Conservation (phyloP, 2,888 invertebrate genomes). For the Oithona nana region DNA sequence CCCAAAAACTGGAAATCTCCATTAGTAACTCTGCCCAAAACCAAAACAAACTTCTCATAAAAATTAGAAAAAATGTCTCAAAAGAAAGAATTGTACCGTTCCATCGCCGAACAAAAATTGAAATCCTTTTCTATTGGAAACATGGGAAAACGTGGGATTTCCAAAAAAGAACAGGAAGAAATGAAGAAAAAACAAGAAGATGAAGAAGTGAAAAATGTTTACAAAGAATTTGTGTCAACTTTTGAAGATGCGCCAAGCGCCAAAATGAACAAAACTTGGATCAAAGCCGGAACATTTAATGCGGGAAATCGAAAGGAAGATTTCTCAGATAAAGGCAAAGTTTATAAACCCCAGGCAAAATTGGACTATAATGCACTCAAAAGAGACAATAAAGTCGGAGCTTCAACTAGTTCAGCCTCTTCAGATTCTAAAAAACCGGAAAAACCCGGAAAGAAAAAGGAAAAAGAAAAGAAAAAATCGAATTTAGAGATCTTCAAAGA, state of each 20-base stretch:
- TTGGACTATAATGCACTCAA: slow-evolving; percentile 33
- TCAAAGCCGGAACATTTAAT: slow-evolving; percentile 93
- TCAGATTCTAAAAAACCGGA: slow-evolving; percentile 37
- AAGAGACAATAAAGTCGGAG: slow-evolving; percentile 12
- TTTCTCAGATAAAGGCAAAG: slow-evolving; percentile 63
- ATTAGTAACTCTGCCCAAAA: too few species aligned
- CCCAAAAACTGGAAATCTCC: too few species aligned
- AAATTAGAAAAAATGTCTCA: not conserved
- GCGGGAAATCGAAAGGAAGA: slow-evolving; percentile 67
- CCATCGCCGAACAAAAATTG: slow-evolving; percentile 47
- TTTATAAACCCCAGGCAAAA: slow-evolving; percentile 77
- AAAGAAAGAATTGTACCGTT: not conserved
- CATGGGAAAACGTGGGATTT: slow-evolving; percentile 41
- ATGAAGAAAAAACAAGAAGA: slow-evolving; percentile 16
- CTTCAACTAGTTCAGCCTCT: slow-evolving; percentile 16
- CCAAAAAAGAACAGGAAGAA: slow-evolving; percentile 21
- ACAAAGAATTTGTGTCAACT: slow-evolving; percentile 90
- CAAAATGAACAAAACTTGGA: slow-evolving; percentile 70
- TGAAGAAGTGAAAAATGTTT: slow-evolving; percentile 40
- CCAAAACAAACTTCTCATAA: too few species aligned
- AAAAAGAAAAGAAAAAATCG: slow-evolving; percentile 78
- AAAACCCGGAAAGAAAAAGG: slow-evolving; percentile 42
- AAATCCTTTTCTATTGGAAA: slow-evolving; percentile 55
- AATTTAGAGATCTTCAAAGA: slow-evolving; percentile 96
- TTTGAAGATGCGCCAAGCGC: slow-evolving; percentile 57